phyloP scores from a whole-genome alignment of 1,140 invertebrate genomes.

The Nasonia giraulti region DNA sequence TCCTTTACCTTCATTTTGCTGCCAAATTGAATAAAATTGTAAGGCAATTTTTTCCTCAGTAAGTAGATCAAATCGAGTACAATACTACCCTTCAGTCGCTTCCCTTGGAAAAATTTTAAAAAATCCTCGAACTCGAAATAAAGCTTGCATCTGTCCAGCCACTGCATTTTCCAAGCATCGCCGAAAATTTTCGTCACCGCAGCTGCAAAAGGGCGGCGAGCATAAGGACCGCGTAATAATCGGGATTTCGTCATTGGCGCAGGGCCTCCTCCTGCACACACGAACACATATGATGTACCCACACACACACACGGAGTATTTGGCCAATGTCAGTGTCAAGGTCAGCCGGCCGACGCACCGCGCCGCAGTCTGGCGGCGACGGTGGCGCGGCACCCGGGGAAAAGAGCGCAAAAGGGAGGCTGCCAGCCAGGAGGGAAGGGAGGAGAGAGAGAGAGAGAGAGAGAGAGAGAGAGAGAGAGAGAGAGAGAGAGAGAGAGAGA shows the following conservation, averaged over 20 bases:
- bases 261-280: not conserved
- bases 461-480: not conserved
- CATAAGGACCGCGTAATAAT: not conserved
- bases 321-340: constrained; percentile 73
- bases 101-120: too few relatives aligned
- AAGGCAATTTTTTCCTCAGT: too few relatives aligned
- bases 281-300: too few relatives aligned
- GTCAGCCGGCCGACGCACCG: constrained; percentile 70
- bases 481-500: not conserved
- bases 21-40: too few relatives aligned
- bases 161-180: too few relatives aligned
- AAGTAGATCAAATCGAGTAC: too few relatives aligned
- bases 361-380: constrained; percentile 53
- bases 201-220: not conserved
- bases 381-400: constrained; percentile 49
- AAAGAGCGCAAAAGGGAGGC: constrained; percentile 21
- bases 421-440: not conserved
- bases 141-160: too few relatives aligned
- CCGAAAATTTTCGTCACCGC: too few relatives aligned
- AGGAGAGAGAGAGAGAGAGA: not conserved
- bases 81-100: too few relatives aligned
- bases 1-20: not conserved
- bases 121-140: too few relatives aligned
- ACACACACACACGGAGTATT: not conserved
- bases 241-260: not conserved